Conservation (phyloP, 2,888 invertebrate species). For the Crematogaster levior region DNA sequence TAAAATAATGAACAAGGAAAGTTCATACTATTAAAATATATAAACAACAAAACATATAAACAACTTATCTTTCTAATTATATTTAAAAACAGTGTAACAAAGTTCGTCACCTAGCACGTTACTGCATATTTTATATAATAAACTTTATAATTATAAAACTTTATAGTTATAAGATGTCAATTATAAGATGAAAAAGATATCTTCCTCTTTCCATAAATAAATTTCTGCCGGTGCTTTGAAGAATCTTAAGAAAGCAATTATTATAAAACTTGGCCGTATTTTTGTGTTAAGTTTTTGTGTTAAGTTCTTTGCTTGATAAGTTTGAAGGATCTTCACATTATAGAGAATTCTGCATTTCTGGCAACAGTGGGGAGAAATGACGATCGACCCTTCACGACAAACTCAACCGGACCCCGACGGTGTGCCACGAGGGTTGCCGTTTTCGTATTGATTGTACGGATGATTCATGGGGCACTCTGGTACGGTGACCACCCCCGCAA, state of each 20-base stretch:
- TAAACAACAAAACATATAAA: too few species aligned
- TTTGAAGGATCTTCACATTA: not conserved
- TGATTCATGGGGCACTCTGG: constrained; percentile 82
- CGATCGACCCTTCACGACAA: constrained; percentile 29
- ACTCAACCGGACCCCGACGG: constrained; percentile 63
- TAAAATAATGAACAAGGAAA: not conserved
- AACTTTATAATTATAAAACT: too few species aligned
- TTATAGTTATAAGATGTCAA: too few species aligned
- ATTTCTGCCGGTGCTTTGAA: not conserved
- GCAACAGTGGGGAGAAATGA: constrained; percentile 24
- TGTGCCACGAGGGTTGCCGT: constrained; percentile 75
- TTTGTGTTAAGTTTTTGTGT: not conserved
- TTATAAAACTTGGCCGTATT: not conserved
- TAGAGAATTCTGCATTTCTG: constrained; percentile 40
- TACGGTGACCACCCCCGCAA: constrained; percentile 75
- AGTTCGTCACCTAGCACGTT: not conserved
- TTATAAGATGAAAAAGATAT: not conserved
- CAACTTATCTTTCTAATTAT: not conserved
- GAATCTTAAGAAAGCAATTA: not conserved
- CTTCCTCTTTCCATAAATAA: not conserved
- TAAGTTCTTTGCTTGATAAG: not conserved
- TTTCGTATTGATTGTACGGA: constrained; percentile 84
- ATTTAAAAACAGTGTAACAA: not conserved
- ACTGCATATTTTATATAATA: not conserved
- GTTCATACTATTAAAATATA: not conserved